A percentile compares a stretch with the other conserved stretches of the same genome.
These are phyloP conservation scores for Harpalus rufipes DNA, from an alignment of 2,888 invertebrate species.

Conservation along the genomic window DNA sequence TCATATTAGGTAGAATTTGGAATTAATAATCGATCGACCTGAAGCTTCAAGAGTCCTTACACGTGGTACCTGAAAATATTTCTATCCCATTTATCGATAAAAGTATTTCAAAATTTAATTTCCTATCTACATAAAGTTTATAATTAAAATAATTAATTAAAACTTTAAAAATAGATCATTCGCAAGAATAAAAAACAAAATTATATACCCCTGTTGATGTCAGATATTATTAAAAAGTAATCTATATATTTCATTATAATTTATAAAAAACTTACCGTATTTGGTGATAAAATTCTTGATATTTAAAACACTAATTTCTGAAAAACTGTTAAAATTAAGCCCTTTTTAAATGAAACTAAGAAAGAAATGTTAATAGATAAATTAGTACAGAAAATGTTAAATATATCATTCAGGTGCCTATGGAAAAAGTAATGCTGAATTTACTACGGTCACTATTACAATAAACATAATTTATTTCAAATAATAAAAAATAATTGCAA, in stretches of 20 bases:
- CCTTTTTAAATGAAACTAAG: not conserved
- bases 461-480: slow-evolving; percentile 67
- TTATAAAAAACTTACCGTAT: not conserved
- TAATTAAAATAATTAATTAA: too few relatives aligned
- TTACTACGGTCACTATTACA: slow-evolving; percentile 38
- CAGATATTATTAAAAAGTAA: too few relatives aligned
- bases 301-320: not conserved
- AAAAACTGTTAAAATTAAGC: not conserved
- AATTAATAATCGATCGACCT: not conserved
- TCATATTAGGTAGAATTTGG: not conserved
- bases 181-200: too few relatives aligned
- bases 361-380: not conserved
- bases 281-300: not conserved
- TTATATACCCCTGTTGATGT: too few relatives aligned
- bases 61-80: too few relatives aligned
- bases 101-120: too few relatives aligned
- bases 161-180: too few relatives aligned
- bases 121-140: too few relatives aligned
- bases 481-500: slow-evolving; percentile 67
- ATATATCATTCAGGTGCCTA: slow-evolving; percentile 15
- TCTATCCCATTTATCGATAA: too few relatives aligned
- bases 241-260: not conserved
- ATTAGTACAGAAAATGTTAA: slow-evolving; percentile 11
- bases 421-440: slow-evolving; percentile 37
- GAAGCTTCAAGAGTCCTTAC: not conserved